Evolutionary conservation across 2,113 vertebrate genomes (phyloP).

Genomic region (Marmota flaviventris): DNA sequence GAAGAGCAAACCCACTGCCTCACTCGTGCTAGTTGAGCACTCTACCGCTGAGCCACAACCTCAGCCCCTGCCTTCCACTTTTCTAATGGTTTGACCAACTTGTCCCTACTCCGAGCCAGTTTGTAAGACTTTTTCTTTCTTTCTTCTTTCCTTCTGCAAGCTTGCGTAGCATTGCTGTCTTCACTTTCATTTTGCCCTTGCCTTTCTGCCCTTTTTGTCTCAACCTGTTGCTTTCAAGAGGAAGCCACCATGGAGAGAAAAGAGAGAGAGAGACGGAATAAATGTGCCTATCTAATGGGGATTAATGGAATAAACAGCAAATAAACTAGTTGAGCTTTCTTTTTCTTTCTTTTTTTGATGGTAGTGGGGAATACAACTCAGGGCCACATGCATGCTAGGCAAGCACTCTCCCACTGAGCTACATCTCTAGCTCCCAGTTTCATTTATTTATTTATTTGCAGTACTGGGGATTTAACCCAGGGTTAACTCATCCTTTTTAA

Average conservation of each 20-base stretch:
- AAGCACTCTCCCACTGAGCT: background rate
- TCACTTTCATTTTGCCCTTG: background rate
- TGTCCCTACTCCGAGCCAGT: background rate
- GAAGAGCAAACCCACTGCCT: too few relatives aligned
- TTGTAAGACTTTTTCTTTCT: background rate
- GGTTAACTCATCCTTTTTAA: too few relatives aligned
- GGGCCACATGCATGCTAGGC: background rate
- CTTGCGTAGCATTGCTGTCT: background rate
- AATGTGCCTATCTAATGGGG: background rate
- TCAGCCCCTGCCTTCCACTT: background rate
- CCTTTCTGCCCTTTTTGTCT: background rate
- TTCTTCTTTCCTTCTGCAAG: background rate
- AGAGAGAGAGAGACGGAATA: background rate
- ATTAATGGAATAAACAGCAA: slow-evolving; percentile 21
- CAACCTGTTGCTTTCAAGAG: slow-evolving; percentile 32
- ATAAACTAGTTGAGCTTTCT: background rate
- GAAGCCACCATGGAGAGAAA: background rate
- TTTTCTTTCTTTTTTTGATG: background rate
- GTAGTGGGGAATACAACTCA: background rate
- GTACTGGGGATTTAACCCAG: too few relatives aligned
- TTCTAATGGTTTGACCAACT: background rate
- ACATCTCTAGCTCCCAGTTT: background rate
- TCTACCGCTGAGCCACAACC: too few relatives aligned
- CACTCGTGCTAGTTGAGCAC: too few relatives aligned
- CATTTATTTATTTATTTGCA: too few relatives aligned